Conservation (phyloP, 35 echinoderm and acorn worm species). For the Antedon bifida region DNA sequence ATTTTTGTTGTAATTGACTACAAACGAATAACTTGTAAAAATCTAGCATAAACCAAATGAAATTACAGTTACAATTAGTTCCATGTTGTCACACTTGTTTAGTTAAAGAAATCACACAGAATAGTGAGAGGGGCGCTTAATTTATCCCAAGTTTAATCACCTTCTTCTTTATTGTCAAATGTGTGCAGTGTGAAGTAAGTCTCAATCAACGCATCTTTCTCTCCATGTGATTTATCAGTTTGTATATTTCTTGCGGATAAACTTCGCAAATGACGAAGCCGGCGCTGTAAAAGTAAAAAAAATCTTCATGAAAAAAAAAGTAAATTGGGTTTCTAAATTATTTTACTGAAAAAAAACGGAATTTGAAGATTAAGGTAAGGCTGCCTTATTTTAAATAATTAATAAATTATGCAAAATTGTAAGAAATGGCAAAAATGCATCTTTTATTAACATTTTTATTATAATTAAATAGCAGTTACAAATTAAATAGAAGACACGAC, state of each 20-base stretch:
- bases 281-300: neutral
- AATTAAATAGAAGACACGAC: no score
- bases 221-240: constrained; percentile 5
- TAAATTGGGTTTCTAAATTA: no score
- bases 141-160: no score
- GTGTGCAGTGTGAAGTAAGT: constrained; percentile 48
- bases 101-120: no score
- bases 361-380: no score
- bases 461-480: no score
- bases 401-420: no score
- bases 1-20: neutral
- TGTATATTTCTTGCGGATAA: constrained; percentile 5
- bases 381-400: no score
- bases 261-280: constrained; percentile 8
- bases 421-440: no score
- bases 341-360: no score
- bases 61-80: neutral
- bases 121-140: no score
- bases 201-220: constrained; percentile 38
- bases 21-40: neutral
- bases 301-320: neutral
- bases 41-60: neutral
- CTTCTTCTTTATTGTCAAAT: neutral
- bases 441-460: no score
- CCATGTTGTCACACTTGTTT: neutral